phyloP scores from a whole-genome alignment of 2,888 invertebrate genomes.

The Galerucella pusilla region DNA sequence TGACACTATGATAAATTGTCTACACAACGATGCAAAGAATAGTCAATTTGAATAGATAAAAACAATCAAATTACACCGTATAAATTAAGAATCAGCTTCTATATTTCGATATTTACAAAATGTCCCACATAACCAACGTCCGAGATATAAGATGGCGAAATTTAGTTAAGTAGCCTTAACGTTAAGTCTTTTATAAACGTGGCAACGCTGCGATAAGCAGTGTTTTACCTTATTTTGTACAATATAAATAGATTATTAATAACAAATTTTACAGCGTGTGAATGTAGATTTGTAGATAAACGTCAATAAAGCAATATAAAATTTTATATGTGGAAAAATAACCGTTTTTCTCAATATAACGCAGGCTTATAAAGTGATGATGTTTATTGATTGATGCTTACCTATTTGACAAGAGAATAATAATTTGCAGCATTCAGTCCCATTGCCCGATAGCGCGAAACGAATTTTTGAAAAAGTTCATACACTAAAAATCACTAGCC shows the following conservation, averaged over 20 bases:
- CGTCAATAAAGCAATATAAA: slow-evolving; percentile 28
- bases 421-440: slow-evolving; percentile 4
- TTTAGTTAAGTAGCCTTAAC: slow-evolving; percentile 24
- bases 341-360: slow-evolving; percentile 4
- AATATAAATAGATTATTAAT: slow-evolving; percentile 16
- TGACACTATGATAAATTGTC: slow-evolving; percentile 59
- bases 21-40: slow-evolving; percentile 43
- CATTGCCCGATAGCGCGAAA: slow-evolving; percentile 7
- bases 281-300: background rate
- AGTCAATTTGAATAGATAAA: slow-evolving; percentile 30
- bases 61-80: slow-evolving; percentile 29
- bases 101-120: slow-evolving; percentile 23
- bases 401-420: slow-evolving; percentile 9
- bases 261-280: slow-evolving; percentile 11
- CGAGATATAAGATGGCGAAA: slow-evolving; percentile 27
- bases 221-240: slow-evolving; percentile 32
- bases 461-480: slow-evolving; percentile 12
- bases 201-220: slow-evolving; percentile 38
- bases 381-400: slow-evolving; percentile 9
- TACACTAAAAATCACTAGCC: slow-evolving; percentile 26
- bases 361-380: background rate
- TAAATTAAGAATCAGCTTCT: slow-evolving; percentile 32
- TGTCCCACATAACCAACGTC: slow-evolving; percentile 14
- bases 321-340: slow-evolving; percentile 25
- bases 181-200: slow-evolving; percentile 28